These are phyloP conservation scores for Melieria omissa DNA, from an alignment of 2,888 invertebrate species.

Conservation along the genomic window DNA sequence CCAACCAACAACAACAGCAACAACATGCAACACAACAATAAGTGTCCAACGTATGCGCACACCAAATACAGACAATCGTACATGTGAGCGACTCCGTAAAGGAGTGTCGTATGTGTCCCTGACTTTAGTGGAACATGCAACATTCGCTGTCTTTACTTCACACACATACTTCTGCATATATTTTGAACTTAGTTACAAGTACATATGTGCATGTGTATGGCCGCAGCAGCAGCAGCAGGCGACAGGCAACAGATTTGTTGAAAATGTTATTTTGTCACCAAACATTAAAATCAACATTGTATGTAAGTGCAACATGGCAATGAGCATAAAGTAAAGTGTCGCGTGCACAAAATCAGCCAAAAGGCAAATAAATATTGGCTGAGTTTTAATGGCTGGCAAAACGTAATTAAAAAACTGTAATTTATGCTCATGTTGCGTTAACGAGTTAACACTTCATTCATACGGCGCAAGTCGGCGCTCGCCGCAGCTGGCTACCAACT, in stretches of 20 bases:
- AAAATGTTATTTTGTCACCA: constrained; percentile 31
- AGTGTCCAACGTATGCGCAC: no score
- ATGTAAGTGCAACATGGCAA: background rate
- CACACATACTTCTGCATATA: no score
- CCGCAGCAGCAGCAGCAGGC: background rate
- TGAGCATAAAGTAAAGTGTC: constrained; percentile 13
- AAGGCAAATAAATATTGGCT: constrained; percentile 31
- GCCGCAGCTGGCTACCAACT: no score
- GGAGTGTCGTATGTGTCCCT: no score
- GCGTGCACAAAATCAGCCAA: constrained; percentile 35
- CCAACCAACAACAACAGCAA: background rate
- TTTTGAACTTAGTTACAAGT: no score
- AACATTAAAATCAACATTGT: constrained; percentile 33
- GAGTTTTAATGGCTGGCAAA: constrained; percentile 25
- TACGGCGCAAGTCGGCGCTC: background rate
- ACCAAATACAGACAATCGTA: no score
- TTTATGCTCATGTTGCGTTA: constrained; percentile 27
- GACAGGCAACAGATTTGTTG: constrained; percentile 19
- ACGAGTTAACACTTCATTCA: constrained; percentile 33
- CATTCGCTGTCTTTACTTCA: no score
- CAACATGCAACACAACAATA: no score
- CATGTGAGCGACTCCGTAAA: no score
- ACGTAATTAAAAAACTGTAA: constrained; percentile 30
- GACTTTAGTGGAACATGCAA: no score
- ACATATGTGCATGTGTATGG: no score